Percentiles rank a stretch among this genome's conserved stretches.
Evolutionary conservation across 2,797 vertebrate genomes (phyloP).

Genomic region (Notolabrus celidotus): DNA sequence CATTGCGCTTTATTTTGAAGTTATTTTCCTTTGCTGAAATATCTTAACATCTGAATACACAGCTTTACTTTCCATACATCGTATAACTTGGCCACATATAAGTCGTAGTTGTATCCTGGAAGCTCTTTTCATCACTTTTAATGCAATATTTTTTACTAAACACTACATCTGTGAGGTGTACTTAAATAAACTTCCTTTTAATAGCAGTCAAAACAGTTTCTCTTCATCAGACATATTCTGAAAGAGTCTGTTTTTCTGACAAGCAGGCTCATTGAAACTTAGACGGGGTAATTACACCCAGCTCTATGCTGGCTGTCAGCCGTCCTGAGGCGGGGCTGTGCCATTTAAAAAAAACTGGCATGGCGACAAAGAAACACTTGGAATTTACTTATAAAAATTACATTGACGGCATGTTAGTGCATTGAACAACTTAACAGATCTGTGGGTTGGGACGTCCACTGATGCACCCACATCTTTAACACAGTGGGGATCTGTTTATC

Average conservation of each 20-base stretch:
- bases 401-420: conserved; percentile 39
- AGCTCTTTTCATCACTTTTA: too few relatives aligned
- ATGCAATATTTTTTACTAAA: too few relatives aligned
- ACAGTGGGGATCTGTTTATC: conserved; percentile 26
- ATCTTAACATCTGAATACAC: too few relatives aligned
- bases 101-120: too few relatives aligned
- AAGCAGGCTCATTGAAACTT: conserved; percentile 30
- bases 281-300: conserved; percentile 41
- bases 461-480: conserved; percentile 17
- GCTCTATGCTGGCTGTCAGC: conserved; percentile 33
- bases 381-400: conserved; percentile 60
- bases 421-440: conserved; percentile 44
- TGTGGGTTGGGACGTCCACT: conserved; percentile 16
- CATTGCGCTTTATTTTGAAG: too few relatives aligned
- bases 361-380: conserved; percentile 49
- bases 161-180: too few relatives aligned
- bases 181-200: not conserved
- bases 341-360: conserved; percentile 17
- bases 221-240: conserved; percentile 12
- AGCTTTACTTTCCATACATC: too few relatives aligned
- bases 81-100: too few relatives aligned
- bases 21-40: too few relatives aligned
- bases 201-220: conserved; percentile 18
- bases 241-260: conserved; percentile 35
- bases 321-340: not conserved